phyloP scores from a whole-genome alignment of 2,113 vertebrate species.

The Semicossyphus pulcher region DNA sequence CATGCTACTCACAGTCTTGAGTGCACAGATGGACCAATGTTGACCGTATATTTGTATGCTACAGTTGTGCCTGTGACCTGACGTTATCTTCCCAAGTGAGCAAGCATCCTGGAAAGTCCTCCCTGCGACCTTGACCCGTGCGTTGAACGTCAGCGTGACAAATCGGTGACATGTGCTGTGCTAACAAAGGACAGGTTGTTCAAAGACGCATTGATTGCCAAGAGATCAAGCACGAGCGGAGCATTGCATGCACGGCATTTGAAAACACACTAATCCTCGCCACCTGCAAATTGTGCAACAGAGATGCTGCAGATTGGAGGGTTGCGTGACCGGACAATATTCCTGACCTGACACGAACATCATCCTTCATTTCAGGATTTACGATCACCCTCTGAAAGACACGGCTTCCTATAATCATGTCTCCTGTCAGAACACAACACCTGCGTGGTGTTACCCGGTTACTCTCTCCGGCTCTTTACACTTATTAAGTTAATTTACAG shows the following conservation, averaged over 20 bases:
- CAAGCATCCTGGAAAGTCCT: constrained; percentile 20
- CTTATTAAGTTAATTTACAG: constrained; percentile 64
- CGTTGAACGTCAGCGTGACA: constrained; percentile 63
- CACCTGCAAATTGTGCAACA: constrained; percentile 9
- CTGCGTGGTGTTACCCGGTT: constrained; percentile 6
- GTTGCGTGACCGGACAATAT: background rate
- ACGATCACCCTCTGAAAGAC: background rate
- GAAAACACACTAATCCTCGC: background rate
- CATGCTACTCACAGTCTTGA: background rate
- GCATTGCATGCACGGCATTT: background rate
- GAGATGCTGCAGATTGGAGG: background rate
- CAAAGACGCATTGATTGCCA: background rate
- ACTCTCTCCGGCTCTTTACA: background rate
- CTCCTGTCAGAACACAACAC: constrained; percentile 25
- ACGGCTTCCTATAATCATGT: background rate
- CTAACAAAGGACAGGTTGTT: constrained; percentile 44
- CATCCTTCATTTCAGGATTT: constrained; percentile 7
- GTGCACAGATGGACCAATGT: background rate
- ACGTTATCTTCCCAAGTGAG: constrained; percentile 3
- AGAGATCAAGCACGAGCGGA: constrained; percentile 18
- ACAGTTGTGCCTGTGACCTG: background rate
- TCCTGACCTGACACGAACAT: background rate
- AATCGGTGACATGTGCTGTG: constrained; percentile 66
- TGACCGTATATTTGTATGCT: constrained; percentile 24
- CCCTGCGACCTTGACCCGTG: constrained; percentile 16